Evolutionary conservation across 1,140 invertebrate species (phyloP).

Genomic region (Contarinia nasturtii): DNA sequence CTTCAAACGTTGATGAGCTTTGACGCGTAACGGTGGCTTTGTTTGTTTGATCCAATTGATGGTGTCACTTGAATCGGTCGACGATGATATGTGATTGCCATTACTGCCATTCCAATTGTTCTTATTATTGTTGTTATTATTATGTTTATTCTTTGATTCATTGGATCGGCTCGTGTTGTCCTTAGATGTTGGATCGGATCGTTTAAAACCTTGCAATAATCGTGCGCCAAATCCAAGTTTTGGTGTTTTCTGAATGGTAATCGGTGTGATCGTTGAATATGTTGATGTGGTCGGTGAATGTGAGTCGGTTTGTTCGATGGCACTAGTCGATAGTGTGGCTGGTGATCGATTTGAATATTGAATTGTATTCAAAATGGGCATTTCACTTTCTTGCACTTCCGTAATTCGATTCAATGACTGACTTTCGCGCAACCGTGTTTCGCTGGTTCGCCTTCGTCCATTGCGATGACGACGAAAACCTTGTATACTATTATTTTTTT

Average conservation of each 20-base stretch:
- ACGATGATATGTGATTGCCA: too few species aligned
- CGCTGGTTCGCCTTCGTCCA: slow-evolving; percentile 34
- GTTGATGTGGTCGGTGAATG: neutral
- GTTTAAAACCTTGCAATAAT: slow-evolving; percentile 21
- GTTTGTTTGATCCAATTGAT: too few species aligned
- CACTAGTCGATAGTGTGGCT: slow-evolving; percentile 13
- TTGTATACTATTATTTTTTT: slow-evolving; percentile 6
- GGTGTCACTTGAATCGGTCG: neutral
- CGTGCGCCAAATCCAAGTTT: slow-evolving; percentile 12
- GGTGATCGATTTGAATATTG: slow-evolving; percentile 12
- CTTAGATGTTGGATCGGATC: slow-evolving; percentile 5
- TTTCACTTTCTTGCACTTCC: slow-evolving; percentile 49
- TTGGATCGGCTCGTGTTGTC: slow-evolving; percentile 1
- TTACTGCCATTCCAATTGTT: neutral
- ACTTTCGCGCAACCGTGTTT: slow-evolving; percentile 53
- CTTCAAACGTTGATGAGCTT: too few species aligned
- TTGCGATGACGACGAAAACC: slow-evolving; percentile 27
- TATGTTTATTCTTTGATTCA: neutral
- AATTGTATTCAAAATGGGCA: slow-evolving; percentile 16
- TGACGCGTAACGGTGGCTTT: too few species aligned
- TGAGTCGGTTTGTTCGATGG: slow-evolving; percentile 3
- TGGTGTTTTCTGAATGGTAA: slow-evolving; percentile 13
- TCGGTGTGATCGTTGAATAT: slow-evolving; percentile 1
- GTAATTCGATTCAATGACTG: slow-evolving; percentile 66
- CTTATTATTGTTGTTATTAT: neutral